Conservation (phyloP, 2,797 vertebrate genomes). For the Chelon auratus region DNA sequence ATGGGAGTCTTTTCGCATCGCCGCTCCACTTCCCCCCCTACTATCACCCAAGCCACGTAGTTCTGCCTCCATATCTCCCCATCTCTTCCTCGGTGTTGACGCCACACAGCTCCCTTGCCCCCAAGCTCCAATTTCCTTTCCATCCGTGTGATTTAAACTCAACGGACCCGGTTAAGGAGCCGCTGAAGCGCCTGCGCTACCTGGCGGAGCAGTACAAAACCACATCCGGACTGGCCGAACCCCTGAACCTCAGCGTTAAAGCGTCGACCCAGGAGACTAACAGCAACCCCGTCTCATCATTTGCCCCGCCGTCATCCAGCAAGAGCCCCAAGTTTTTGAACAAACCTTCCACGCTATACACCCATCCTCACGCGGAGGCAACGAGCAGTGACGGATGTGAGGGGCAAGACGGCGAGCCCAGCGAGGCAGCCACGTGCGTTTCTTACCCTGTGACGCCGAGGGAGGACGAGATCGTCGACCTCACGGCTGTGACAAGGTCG, state of each 20-base stretch:
- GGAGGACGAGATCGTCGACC: conserved; percentile 28
- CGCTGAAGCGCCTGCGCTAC: conserved; percentile 77
- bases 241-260: conserved; percentile 82
- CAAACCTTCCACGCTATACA: conserved; percentile 78
- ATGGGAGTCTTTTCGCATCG: conserved; percentile 41
- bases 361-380: conserved; percentile 5
- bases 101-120: not conserved
- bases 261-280: conserved; percentile 19
- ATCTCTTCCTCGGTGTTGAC: conserved; percentile 38
- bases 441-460: not conserved
- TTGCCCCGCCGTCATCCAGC: conserved; percentile 64
- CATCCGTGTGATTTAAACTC: not conserved
- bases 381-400: conserved; percentile 43
- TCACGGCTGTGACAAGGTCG: conserved; percentile 1
- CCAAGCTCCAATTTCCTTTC: conserved; percentile 22
- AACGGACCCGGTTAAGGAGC: conserved; percentile 42
- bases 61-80: conserved; percentile 54
- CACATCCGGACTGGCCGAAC: conserved; percentile 73
- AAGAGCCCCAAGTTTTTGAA: conserved; percentile 84
- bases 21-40: conserved; percentile 55
- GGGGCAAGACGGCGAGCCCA: conserved; percentile 9
- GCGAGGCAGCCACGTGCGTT: not conserved
- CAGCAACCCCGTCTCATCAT: conserved; percentile 74
- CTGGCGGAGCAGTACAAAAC: conserved; percentile 80
- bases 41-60: conserved; percentile 31